A percentile compares a stretch with the other conserved stretches of the same genome.
phyloP scores from a whole-genome alignment of 2,888 invertebrate species.

The Sipha maydis region DNA sequence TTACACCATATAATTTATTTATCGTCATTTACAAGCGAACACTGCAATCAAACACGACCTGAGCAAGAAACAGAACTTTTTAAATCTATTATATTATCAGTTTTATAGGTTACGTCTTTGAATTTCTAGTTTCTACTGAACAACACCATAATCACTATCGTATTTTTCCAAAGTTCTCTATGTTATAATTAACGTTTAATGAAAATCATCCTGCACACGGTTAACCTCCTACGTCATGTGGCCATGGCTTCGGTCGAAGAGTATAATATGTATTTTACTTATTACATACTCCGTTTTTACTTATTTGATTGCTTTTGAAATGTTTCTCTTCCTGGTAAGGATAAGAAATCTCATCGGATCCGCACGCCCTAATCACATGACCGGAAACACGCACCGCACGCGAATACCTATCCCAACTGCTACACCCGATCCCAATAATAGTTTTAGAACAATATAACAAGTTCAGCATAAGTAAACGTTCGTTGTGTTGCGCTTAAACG shows the following conservation, averaged over 20 bases:
- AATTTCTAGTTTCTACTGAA: no score
- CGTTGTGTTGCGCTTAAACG: neutral
- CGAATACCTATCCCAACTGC: neutral
- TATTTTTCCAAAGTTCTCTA: no score
- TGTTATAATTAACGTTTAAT: no score
- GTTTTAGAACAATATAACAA: neutral
- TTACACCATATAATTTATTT: no score
- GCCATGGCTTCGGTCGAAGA: neutral
- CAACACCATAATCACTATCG: no score
- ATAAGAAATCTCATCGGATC: neutral
- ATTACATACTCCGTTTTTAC: slow-evolving; percentile 28
- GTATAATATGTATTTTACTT: neutral
- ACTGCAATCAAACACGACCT: no score
- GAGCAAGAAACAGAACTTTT: no score
- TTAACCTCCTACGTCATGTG: no score
- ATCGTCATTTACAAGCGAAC: no score
- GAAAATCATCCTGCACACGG: no score
- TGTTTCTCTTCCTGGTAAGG: neutral
- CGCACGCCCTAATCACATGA: neutral
- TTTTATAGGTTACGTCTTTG: no score
- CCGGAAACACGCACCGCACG: slow-evolving; percentile 9
- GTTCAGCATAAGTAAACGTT: neutral
- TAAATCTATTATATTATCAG: no score
- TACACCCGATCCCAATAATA: neutral
- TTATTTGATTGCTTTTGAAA: neutral